Conservation (phyloP, 2,797 vertebrate species). For the Setipinna tenuifilis region DNA sequence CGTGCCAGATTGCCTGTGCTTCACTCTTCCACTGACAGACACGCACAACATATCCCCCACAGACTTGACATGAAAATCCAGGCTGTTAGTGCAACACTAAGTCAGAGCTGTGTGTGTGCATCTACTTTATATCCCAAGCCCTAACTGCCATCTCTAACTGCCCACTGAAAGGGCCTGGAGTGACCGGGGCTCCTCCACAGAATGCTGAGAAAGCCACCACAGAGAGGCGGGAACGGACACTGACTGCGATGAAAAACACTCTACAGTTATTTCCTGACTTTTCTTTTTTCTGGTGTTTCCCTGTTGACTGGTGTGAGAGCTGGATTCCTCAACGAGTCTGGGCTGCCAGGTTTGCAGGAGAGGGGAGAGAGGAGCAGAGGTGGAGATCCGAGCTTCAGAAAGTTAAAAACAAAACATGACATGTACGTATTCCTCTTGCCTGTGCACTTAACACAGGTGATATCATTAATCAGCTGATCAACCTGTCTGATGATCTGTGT, state of each 20-base stretch:
- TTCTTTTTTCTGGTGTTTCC: constrained; percentile 56
- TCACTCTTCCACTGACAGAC: constrained; percentile 43
- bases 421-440: too few species aligned
- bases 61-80: constrained; percentile 46
- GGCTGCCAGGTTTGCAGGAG: constrained; percentile 36
- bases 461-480: too few species aligned
- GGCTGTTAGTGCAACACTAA: constrained; percentile 51
- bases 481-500: too few species aligned
- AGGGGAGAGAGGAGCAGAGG: constrained; percentile 34
- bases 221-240: constrained; percentile 56
- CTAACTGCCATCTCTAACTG: constrained; percentile 55
- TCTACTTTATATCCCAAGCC: constrained; percentile 43
- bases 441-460: constrained; percentile 24
- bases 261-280: constrained; percentile 57
- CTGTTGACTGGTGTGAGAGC: constrained; percentile 53
- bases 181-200: constrained; percentile 46
- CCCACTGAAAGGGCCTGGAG: constrained; percentile 45
- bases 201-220: constrained; percentile 54
- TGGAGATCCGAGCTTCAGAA: too few species aligned
- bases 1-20: constrained; percentile 49
- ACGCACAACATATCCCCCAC: constrained; percentile 36
- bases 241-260: constrained; percentile 59
- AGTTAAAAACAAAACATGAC: too few species aligned
- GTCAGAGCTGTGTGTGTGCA: constrained; percentile 47
- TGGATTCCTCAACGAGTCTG: constrained; percentile 20